Conservation (phyloP, 2,113 vertebrate species). For the Megalops atlanticus region DNA sequence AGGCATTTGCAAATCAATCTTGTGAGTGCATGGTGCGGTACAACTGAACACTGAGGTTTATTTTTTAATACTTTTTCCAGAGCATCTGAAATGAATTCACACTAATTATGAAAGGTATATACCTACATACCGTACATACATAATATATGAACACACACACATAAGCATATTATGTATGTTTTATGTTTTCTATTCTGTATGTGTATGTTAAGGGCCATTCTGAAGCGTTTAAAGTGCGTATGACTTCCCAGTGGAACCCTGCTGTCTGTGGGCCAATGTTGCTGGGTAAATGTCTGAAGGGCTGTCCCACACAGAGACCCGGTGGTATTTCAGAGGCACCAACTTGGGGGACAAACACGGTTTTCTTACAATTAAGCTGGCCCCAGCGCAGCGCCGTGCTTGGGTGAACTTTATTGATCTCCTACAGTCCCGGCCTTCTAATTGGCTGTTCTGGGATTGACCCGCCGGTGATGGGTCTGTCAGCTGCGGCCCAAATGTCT, state of each 20-base stretch:
- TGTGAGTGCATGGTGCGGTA: too few species aligned
- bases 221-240: too few species aligned
- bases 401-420: slow-evolving; percentile 60
- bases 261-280: slow-evolving; percentile 5
- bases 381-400: slow-evolving; percentile 54
- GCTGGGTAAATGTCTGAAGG: neutral
- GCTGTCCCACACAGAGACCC: neutral
- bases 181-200: too few species aligned
- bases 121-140: too few species aligned
- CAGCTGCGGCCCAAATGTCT: slow-evolving; percentile 55
- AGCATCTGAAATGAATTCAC: too few species aligned
- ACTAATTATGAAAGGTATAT: too few species aligned
- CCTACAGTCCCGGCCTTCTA: slow-evolving; percentile 51
- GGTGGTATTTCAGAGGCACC: neutral
- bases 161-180: too few species aligned
- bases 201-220: too few species aligned
- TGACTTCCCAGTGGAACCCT: neutral
- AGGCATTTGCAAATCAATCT: too few species aligned
- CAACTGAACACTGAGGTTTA: too few species aligned
- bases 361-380: slow-evolving; percentile 38
- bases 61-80: too few species aligned
- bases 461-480: slow-evolving; percentile 50
- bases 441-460: slow-evolving; percentile 61
- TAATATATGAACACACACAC: too few species aligned
- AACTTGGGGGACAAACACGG: neutral